Percentiles rank a stretch among this genome's conserved stretches.
Conservation (phyloP, 2,113 vertebrate species). For the Myocastor coypus region DNA sequence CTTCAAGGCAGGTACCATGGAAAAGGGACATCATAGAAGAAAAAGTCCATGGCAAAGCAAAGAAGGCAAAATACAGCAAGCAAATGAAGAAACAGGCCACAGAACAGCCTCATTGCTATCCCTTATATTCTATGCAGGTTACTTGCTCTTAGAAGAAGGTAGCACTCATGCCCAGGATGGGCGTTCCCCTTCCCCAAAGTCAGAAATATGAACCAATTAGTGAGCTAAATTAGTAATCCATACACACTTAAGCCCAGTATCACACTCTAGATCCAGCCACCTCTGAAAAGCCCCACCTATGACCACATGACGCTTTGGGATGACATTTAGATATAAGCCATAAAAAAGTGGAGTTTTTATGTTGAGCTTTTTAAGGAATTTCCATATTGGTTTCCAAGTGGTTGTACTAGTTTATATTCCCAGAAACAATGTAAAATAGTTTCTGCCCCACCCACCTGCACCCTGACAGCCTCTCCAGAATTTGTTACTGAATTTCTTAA, state of each 20-base stretch:
- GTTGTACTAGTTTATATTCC: not conserved
- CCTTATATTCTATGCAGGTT: not conserved
- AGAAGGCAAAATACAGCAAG: not conserved
- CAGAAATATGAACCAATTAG: not conserved
- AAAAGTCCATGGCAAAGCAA: not conserved
- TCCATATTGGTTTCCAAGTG: not conserved
- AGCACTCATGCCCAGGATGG: not conserved
- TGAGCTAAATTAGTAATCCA: not conserved
- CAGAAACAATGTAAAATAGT: not conserved
- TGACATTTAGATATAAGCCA: not conserved
- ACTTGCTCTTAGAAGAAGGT: too few relatives aligned
- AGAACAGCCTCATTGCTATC: not conserved
- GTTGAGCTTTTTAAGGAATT: not conserved
- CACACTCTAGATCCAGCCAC: not conserved
- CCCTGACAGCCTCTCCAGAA: not conserved
- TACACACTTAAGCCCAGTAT: not conserved
- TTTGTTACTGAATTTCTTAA: not conserved
- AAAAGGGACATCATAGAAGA: not conserved
- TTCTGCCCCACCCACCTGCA: not conserved
- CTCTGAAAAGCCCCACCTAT: not conserved
- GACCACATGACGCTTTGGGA: not conserved
- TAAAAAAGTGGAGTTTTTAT: not conserved
- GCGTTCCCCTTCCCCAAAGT: not conserved
- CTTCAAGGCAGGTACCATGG: not conserved
- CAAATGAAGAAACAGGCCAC: not conserved